A percentile compares a stretch with the other conserved stretches of the same genome.
phyloP scores from a whole-genome alignment of 92 coral and sea anemone species.

The Pocillopora grandis region DNA sequence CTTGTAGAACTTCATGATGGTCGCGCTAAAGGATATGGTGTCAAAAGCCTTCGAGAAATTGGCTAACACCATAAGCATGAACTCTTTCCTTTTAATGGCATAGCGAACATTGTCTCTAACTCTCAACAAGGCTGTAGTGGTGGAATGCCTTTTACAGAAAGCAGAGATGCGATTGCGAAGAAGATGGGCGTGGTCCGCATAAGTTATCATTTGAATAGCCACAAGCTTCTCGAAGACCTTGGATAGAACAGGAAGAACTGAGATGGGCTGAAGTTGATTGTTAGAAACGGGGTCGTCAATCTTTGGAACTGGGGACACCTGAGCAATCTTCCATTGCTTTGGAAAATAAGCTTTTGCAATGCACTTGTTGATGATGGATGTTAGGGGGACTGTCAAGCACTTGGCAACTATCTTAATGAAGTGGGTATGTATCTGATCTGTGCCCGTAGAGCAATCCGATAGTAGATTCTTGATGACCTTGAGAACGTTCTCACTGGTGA shows the following conservation, averaged over 20 bases:
- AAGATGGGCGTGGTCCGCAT: slow-evolving; percentile 4
- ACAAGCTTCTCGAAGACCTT: slow-evolving; percentile 49
- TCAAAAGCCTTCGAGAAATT: background rate
- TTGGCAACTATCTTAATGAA: slow-evolving; percentile 50
- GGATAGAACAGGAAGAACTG: slow-evolving; percentile 55
- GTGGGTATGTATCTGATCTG: slow-evolving; percentile 43
- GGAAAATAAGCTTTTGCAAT: slow-evolving; percentile 42
- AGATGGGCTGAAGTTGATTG: slow-evolving; percentile 44
- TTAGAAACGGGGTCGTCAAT: slow-evolving; percentile 20
- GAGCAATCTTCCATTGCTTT: slow-evolving; percentile 40
- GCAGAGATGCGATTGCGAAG: slow-evolving; percentile 34
- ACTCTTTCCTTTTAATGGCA: slow-evolving; percentile 44
- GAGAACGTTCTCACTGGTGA: slow-evolving; percentile 19
- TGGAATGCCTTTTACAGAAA: slow-evolving; percentile 55
- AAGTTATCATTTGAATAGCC: slow-evolving; percentile 30
- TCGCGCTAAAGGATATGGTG: no score
- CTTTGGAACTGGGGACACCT: slow-evolving; percentile 54
- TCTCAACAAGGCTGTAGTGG: slow-evolving; percentile 46
- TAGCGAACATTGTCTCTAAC: slow-evolving; percentile 41
- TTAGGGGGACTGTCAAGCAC: slow-evolving; percentile 49
- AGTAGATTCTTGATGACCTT: slow-evolving; percentile 11
- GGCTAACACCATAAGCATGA: slow-evolving; percentile 20
- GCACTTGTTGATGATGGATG: slow-evolving; percentile 48
- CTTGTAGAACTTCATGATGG: no score
- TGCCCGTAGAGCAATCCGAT: slow-evolving; percentile 41